A percentile compares a stretch with the other conserved stretches of the same genome.
These are phyloP conservation scores for Amazona ochrocephala DNA, from an alignment of 2,797 vertebrate genomes.

Conservation along the genomic window DNA sequence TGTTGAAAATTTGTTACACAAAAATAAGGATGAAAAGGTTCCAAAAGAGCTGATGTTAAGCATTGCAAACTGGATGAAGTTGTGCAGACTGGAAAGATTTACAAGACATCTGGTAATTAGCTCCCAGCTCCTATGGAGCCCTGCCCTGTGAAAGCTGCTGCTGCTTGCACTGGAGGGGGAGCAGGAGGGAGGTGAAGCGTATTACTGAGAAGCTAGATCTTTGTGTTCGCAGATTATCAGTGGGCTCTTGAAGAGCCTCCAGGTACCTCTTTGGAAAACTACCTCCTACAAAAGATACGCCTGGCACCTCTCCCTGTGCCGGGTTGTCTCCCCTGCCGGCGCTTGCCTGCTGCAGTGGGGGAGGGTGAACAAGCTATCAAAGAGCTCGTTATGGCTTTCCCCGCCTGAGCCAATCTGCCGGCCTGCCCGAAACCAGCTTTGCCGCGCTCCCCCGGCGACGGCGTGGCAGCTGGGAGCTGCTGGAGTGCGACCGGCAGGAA, in stretches of 20 bases:
- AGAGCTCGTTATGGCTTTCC: neutral
- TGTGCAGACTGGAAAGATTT: conserved; percentile 48
- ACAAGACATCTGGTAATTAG: conserved; percentile 54
- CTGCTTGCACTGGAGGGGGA: neutral
- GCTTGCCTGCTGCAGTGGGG: neutral
- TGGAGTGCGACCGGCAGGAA: neutral
- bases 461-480: neutral
- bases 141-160: neutral
- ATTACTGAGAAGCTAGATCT: neutral
- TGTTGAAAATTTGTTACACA: conserved; percentile 41
- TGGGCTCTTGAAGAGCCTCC: neutral
- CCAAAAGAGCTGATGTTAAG: conserved; percentile 51
- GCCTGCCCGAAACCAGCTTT: neutral
- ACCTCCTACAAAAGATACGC: neutral
- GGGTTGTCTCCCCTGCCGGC: neutral
- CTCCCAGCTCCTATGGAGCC: conserved; percentile 2
- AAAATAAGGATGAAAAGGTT: conserved; percentile 46
- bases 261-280: neutral
- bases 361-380: neutral
- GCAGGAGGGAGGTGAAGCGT: neutral
- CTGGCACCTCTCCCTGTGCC: neutral
- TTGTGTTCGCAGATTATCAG: neutral
- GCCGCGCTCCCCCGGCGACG: neutral
- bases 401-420: neutral
- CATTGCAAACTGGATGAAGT: conserved; percentile 26